Base-by-base conservation (phyloP, 1,140 invertebrate species). In the Lethrus apterus region DNA sequence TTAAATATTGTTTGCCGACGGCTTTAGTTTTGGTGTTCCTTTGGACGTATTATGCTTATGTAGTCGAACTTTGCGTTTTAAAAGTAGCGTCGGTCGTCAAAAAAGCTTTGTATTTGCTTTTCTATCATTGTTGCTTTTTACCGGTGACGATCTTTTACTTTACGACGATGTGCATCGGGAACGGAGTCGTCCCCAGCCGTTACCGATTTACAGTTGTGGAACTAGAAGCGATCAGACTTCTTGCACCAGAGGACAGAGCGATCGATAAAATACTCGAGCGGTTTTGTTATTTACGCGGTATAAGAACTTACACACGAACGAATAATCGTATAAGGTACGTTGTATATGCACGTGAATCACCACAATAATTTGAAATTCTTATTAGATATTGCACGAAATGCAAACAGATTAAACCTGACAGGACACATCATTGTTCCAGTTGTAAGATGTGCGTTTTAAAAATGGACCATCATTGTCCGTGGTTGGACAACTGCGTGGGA, bases 401-500 rank as follows among this genome's bases (percentile, higher is more conserved):
- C 30, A 54, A 46, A 49, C 46, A 55, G 1, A 50, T 64, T 15
- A 64, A 64, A 49, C 62, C 62, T 0, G 62, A 64, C 21, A 49
- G 62, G 40, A 48, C 60, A 7, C 62, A 63, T 43, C 62, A 64
- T 45, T 61, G 58, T 50, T 46, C 56, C 11, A 52, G 49, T 36
- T 65, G 64, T 54, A 42, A 60, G n/a, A 56, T 44, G 13, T 85
- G 82, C 67, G 74, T 81, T 2, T 68, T 82, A 58, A 83, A 83
- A 64, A 82, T 85, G 79, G 83, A 86, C 65, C 79, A 82, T 60
- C 79, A 81, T 64, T 83, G 80, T 65, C 81, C 82, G 2, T 86
- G 83, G 83, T 79, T 86, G 19, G 84, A 84, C 60, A 83, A 80
- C 47, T 86, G 83, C 59, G 75, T 81, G 56, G 83, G 83, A 14